Conservation (phyloP, 2,113 vertebrate genomes). For the Brachyhypopomus occidentalis region DNA sequence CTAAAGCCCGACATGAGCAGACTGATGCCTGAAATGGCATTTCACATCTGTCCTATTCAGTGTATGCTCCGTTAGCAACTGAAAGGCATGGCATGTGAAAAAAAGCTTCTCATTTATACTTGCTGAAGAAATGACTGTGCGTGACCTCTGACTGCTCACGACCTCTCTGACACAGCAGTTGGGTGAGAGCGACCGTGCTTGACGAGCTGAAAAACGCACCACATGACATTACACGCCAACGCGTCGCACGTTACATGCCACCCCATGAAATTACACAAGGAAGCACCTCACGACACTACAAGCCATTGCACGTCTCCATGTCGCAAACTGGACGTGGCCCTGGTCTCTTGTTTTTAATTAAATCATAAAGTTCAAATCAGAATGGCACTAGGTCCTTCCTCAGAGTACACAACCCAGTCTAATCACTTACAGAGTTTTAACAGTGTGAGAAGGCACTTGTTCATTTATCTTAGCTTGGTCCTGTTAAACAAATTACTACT, state of each 20-base stretch:
- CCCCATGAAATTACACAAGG: background rate
- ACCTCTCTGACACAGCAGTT: constrained; percentile 13
- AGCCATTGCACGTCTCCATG: background rate
- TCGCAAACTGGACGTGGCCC: background rate
- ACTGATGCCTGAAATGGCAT: background rate
- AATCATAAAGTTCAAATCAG: background rate
- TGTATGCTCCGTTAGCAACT: background rate
- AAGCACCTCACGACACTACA: background rate
- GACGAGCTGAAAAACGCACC: background rate
- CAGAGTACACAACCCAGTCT: background rate
- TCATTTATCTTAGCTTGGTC: constrained; percentile 24
- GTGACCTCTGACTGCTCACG: background rate
- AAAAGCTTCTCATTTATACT: constrained; percentile 9
- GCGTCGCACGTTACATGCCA: background rate
- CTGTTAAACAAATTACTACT: constrained; percentile 48
- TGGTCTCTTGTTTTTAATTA: background rate
- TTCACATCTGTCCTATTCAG: background rate
- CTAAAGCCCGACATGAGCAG: no score
- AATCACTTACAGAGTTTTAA: background rate
- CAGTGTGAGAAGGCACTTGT: background rate
- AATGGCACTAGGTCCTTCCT: constrained; percentile 9
- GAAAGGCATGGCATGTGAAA: background rate
- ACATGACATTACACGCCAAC: constrained; percentile 1
- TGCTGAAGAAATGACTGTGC: background rate
- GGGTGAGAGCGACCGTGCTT: background rate